Percentiles rank a stretch among this genome's conserved stretches.
Conservation (phyloP, 2,113 vertebrate species). For the Onychostoma macrolepis region DNA sequence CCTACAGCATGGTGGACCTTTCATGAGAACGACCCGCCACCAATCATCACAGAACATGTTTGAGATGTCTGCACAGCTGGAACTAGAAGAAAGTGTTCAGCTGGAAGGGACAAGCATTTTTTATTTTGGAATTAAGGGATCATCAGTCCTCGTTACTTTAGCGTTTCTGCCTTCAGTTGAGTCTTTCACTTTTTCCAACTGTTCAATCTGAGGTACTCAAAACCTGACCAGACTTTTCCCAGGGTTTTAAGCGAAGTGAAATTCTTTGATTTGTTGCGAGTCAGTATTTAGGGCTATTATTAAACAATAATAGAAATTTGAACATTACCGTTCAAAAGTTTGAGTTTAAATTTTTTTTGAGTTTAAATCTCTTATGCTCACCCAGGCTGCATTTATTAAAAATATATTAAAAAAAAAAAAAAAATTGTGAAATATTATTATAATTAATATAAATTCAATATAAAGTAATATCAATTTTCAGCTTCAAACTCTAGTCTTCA, state of each 20-base stretch:
- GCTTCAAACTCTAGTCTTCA: neutral
- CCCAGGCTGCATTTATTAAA: neutral
- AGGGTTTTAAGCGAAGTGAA: neutral
- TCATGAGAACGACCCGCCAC: neutral
- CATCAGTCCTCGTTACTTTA: slow-evolving; percentile 6
- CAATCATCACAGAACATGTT: neutral
- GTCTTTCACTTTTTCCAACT: slow-evolving; percentile 8
- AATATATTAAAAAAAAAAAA: neutral
- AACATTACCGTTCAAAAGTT: too few species aligned
- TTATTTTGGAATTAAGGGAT: slow-evolving; percentile 1
- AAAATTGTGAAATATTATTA: neutral
- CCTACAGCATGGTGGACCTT: neutral
- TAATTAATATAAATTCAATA: neutral
- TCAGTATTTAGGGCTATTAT: too few species aligned
- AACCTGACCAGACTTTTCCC: neutral
- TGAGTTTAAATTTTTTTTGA: too few species aligned
- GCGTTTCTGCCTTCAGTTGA: neutral
- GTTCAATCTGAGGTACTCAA: neutral
- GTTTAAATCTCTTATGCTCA: neutral
- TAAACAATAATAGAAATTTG: too few species aligned
- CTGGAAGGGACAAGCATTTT: neutral
- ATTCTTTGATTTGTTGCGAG: neutral
- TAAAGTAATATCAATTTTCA: neutral
- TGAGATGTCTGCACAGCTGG: slow-evolving; percentile 23
- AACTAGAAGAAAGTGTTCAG: neutral